These are phyloP conservation scores for Alca torda DNA, from an alignment of 2,797 vertebrate species.

Conservation along the genomic window DNA sequence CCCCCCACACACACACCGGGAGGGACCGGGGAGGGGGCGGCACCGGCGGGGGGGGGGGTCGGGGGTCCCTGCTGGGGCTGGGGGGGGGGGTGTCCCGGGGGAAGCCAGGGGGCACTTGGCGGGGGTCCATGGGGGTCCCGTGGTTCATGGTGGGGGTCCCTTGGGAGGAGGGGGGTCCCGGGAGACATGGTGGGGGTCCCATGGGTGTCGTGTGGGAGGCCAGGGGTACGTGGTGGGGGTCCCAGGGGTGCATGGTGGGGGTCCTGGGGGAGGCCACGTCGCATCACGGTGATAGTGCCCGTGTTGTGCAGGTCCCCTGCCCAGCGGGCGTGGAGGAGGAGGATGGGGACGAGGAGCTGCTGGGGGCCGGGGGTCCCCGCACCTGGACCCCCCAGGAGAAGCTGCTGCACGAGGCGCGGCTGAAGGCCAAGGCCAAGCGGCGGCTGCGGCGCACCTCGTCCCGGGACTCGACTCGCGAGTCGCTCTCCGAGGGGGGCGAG, in stretches of 20 bases:
- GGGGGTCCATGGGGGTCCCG: not conserved
- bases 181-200: too few relatives aligned
- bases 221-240: too few relatives aligned
- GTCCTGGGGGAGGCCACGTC: too few relatives aligned
- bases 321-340: slow-evolving; percentile 33
- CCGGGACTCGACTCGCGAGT: slow-evolving; percentile 83
- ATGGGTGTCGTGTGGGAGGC: not conserved
- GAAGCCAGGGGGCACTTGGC: not conserved
- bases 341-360: slow-evolving; percentile 66
- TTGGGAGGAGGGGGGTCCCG: not conserved
- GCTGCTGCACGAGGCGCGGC: slow-evolving; percentile 83
- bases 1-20: too few relatives aligned
- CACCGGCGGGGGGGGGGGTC: too few relatives aligned
- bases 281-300: not conserved
- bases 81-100: not conserved
- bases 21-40: not conserved
- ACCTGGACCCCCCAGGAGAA: slow-evolving; percentile 89
- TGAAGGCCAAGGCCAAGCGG: slow-evolving; percentile 87
- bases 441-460: slow-evolving; percentile 83
- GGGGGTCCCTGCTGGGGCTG: too few relatives aligned
- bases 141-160: too few relatives aligned
- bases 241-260: not conserved
- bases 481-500: slow-evolving; percentile 78
- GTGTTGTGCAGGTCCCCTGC: not conserved
- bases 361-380: slow-evolving; percentile 76